Conservation (phyloP, 37 sponge, comb jelly and placozoan species). For the Geodia barretti region DNA sequence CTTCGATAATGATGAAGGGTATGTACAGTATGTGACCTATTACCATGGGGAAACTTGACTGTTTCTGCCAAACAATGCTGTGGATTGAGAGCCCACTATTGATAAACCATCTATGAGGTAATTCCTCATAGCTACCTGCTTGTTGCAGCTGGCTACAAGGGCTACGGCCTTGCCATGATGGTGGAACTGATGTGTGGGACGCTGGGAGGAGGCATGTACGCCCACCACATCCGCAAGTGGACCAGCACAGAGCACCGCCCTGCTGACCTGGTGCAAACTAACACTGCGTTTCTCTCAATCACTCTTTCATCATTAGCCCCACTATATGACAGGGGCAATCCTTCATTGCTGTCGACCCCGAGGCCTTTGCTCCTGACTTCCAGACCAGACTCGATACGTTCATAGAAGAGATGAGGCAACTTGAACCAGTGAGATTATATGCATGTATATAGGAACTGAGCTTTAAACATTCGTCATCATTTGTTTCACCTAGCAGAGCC, state of each 20-base stretch:
- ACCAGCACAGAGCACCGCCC: slow-evolving; percentile 4
- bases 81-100: no score
- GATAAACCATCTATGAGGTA: neutral
- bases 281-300: neutral
- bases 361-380: slow-evolving; percentile 80
- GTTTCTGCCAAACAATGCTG: no score
- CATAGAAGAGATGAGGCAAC: slow-evolving; percentile 68
- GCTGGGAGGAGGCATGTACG: slow-evolving; percentile 79
- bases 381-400: slow-evolving; percentile 55
- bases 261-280: slow-evolving; percentile 72
- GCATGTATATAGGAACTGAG: no score
- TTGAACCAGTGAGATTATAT: slow-evolving; percentile 80
- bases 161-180: slow-evolving; percentile 89
- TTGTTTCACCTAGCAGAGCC: slow-evolving; percentile 39
- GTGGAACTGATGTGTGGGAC: slow-evolving; percentile 92
- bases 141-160: slow-evolving; percentile 94
- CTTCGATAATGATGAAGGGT: no score
- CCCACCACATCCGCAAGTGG: slow-evolving; percentile 74
- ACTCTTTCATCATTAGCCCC: neutral
- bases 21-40: no score
- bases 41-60: no score
- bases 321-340: slow-evolving; percentile 73
- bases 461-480: neutral
- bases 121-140: neutral
- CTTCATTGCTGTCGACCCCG: slow-evolving; percentile 88